Percentiles rank a stretch among this genome's conserved stretches.
These are phyloP conservation scores for Aricia artaxerxes DNA, from an alignment of 2,888 invertebrate genomes.

Conservation along the genomic window DNA sequence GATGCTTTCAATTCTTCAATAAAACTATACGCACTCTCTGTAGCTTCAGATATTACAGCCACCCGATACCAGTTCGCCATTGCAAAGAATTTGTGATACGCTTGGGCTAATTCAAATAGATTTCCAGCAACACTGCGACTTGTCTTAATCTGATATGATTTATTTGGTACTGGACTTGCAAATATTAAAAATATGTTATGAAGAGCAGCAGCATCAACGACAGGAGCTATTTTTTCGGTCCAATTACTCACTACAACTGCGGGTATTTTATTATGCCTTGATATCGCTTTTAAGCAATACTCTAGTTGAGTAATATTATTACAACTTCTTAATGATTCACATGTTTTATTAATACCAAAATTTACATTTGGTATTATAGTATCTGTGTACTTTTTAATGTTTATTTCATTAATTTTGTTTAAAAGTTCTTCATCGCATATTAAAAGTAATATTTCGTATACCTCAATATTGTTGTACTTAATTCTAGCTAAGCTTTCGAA, in stretches of 20 bases:
- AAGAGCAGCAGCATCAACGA: not conserved
- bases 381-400: not conserved
- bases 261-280: not conserved
- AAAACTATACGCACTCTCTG: conserved; percentile 41
- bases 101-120: conserved; percentile 41
- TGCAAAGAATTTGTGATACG: conserved; percentile 40
- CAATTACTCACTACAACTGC: not conserved
- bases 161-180: conserved; percentile 42
- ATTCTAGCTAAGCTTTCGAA: conserved; percentile 32
- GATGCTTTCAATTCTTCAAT: conserved; percentile 30
- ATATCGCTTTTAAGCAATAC: not conserved
- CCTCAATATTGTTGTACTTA: not conserved
- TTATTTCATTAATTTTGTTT: not conserved
- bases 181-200: not conserved
- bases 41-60: conserved; percentile 85
- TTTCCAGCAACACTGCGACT: conserved; percentile 40
- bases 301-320: not conserved
- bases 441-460: conserved; percentile 17
- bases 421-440: conserved; percentile 28
- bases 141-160: conserved; percentile 36
- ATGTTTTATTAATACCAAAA: not conserved
- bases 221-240: not conserved
- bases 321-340: not conserved
- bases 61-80: conserved; percentile 83
- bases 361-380: not conserved